These are phyloP conservation scores for Corythaeola cristata DNA, from an alignment of 2,113 vertebrate species.

Conservation along the genomic window DNA sequence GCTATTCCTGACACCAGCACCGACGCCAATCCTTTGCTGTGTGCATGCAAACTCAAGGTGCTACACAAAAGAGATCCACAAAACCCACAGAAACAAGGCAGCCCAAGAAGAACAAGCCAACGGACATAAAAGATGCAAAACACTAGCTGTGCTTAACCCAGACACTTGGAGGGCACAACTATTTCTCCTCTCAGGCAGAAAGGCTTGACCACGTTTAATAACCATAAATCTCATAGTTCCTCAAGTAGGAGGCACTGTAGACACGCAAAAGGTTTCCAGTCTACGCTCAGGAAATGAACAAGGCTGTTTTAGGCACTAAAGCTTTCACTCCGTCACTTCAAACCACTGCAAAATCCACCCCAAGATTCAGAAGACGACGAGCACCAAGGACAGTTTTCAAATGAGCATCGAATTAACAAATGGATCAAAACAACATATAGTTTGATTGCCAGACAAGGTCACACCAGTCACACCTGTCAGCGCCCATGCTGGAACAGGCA, in stretches of 20 bases:
- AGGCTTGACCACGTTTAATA: background rate
- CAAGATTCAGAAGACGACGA: fast-evolving
- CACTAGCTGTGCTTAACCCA: background rate
- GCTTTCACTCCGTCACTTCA: background rate
- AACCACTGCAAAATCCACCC: background rate
- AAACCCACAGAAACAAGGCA: background rate
- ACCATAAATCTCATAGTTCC: background rate
- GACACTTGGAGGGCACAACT: background rate
- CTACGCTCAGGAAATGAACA: background rate
- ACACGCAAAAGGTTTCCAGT: background rate
- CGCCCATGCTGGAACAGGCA: background rate
- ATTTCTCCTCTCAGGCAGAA: background rate
- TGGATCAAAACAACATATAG: fast-evolving
- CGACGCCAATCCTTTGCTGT: fast-evolving
- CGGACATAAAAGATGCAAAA: background rate
- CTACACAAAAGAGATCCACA: background rate
- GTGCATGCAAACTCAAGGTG: background rate
- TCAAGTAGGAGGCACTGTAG: background rate
- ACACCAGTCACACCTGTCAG: background rate
- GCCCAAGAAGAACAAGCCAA: background rate
- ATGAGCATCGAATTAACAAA: background rate
- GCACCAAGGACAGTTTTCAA: background rate
- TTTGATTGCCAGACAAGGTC: background rate
- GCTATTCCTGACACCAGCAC: background rate
- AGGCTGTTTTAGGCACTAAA: background rate